Evolutionary conservation across 2,797 vertebrate species (phyloP).

Genomic region (Todus mexicanus): DNA sequence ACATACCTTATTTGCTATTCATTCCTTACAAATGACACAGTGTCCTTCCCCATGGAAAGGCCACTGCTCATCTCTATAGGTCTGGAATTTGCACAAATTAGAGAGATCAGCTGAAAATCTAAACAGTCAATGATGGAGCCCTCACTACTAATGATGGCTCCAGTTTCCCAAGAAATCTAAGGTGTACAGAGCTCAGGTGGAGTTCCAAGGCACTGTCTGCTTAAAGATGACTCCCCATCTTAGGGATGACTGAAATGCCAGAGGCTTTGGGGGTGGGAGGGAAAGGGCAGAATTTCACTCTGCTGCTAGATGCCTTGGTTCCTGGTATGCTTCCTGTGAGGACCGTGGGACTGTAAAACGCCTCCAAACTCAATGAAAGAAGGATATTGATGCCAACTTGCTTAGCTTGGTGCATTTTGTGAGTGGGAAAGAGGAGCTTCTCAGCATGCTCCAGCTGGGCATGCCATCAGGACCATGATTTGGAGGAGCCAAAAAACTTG

Average conservation of each 20-base stretch:
- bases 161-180: not conserved
- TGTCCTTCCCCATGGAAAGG: not conserved
- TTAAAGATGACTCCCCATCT: not conserved
- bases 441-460: not conserved
- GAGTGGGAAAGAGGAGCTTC: not conserved
- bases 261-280: not conserved
- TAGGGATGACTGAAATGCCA: not conserved
- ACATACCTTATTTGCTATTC: not conserved
- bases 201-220: not conserved
- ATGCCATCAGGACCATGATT: not conserved
- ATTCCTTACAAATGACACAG: not conserved
- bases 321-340: not conserved
- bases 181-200: not conserved
- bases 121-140: not conserved
- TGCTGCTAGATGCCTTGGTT: not conserved
- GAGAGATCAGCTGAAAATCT: not conserved
- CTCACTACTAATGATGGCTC: not conserved
- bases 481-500: not conserved
- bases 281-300: not conserved
- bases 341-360: accelerated
- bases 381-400: not conserved
- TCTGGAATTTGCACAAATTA: not conserved
- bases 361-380: not conserved
- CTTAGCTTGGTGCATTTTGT: not conserved
- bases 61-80: not conserved